Evolutionary conservation across 2,888 invertebrate species (phyloP).

Genomic region (Synanthedon formicaeformis): DNA sequence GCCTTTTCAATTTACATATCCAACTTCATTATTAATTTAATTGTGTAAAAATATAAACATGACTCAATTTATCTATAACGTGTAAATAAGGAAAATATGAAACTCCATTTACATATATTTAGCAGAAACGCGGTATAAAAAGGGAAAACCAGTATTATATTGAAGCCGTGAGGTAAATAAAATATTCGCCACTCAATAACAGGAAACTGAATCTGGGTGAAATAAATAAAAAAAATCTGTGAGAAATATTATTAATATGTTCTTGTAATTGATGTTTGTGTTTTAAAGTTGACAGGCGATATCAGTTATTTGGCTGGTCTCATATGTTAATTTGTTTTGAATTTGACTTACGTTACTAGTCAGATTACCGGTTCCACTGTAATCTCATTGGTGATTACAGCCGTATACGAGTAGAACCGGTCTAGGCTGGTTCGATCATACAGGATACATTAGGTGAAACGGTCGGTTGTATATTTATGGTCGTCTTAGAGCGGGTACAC

Average conservation of each 20-base stretch:
- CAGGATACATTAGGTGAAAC: conserved; percentile 9
- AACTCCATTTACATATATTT: not conserved
- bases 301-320: not conserved
- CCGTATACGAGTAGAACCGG: conserved; percentile 14
- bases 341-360: not conserved
- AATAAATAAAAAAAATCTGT: conserved; percentile 6
- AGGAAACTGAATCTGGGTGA: conserved; percentile 37
- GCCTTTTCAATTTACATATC: no score
- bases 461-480: no score
- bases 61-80: no score
- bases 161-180: not conserved
- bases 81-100: not conserved
- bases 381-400: not conserved
- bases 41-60: no score
- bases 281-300: not conserved
- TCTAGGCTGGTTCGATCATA: conserved; percentile 28
- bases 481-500: no score
- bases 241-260: not conserved
- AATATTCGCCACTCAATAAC: conserved; percentile 20
- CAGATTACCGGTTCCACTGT: no score
- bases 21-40: no score
- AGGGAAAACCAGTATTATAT: not conserved
- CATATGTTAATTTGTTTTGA: not conserved
- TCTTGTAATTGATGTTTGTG: not conserved
- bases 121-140: not conserved